Conservation (phyloP, 1,140 invertebrate species). For the Ruditapes philippinarum region DNA sequence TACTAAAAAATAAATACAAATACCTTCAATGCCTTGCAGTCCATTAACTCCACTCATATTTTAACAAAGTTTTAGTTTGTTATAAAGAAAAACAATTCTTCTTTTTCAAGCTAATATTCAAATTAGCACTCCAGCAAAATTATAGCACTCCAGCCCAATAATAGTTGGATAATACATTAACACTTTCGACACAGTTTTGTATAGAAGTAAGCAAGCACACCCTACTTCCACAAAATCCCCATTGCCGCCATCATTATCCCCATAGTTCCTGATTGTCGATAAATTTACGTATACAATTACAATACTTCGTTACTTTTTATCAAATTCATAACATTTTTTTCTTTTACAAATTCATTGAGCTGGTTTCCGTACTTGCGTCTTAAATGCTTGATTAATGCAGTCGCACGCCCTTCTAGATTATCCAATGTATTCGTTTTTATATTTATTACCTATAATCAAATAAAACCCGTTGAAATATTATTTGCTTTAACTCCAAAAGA, state of each 20-base stretch:
- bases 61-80: too few relatives aligned
- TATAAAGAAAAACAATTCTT: too few relatives aligned
- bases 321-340: background rate
- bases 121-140: too few relatives aligned
- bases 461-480: background rate
- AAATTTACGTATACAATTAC: background rate
- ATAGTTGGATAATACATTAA: background rate
- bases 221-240: background rate
- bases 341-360: background rate
- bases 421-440: background rate
- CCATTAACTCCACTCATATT: slow-evolving; percentile 37
- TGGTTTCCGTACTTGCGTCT: background rate
- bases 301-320: background rate
- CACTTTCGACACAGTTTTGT: too few relatives aligned
- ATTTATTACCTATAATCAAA: slow-evolving; percentile 25
- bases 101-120: too few relatives aligned
- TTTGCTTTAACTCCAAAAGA: background rate
- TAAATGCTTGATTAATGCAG: background rate
- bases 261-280: background rate
- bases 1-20: too few relatives aligned
- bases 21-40: slow-evolving; percentile 37
- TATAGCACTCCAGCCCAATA: too few relatives aligned
- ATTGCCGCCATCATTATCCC: background rate
- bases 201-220: background rate
- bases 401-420: background rate